These are phyloP conservation scores for Caranx melampygus DNA, from an alignment of 2,113 vertebrate species.

Conservation along the genomic window DNA sequence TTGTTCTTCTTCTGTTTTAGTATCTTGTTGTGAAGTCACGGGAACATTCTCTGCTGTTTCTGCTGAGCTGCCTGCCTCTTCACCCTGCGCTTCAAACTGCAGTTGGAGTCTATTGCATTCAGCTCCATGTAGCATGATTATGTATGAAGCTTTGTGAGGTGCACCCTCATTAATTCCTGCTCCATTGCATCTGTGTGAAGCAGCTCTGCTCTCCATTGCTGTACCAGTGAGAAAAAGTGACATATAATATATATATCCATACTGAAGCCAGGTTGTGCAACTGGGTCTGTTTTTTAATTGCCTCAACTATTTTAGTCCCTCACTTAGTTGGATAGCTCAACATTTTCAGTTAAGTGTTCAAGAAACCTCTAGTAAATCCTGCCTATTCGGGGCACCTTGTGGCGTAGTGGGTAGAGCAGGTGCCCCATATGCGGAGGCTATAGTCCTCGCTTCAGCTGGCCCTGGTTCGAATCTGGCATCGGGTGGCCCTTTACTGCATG, in stretches of 20 bases:
- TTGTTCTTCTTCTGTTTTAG: slow-evolving; percentile 29
- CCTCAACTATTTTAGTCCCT: background rate
- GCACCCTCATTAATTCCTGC: slow-evolving; percentile 21
- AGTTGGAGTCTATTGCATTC: slow-evolving; percentile 22
- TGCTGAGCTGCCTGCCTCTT: background rate
- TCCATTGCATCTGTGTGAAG: slow-evolving; percentile 63
- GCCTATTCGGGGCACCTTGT: too few relatives aligned
- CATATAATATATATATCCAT: background rate
- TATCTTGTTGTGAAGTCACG: background rate
- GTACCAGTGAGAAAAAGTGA: background rate
- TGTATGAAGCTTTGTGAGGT: slow-evolving; percentile 50
- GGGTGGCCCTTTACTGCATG: too few relatives aligned
- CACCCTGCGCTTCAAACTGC: slow-evolving; percentile 20
- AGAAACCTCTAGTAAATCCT: too few relatives aligned
- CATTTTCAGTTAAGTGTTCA: background rate
- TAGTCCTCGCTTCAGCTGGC: too few relatives aligned
- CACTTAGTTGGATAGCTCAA: background rate
- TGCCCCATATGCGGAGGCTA: too few relatives aligned
- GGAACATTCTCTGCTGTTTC: slow-evolving; percentile 9
- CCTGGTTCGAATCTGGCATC: too few relatives aligned
- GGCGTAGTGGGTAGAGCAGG: too few relatives aligned
- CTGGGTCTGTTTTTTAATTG: background rate
- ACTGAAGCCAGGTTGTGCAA: background rate
- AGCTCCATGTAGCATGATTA: background rate
- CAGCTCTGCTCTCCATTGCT: slow-evolving; percentile 43